Conservation (phyloP, 2,113 vertebrate species). For the Myodes glareolus region DNA sequence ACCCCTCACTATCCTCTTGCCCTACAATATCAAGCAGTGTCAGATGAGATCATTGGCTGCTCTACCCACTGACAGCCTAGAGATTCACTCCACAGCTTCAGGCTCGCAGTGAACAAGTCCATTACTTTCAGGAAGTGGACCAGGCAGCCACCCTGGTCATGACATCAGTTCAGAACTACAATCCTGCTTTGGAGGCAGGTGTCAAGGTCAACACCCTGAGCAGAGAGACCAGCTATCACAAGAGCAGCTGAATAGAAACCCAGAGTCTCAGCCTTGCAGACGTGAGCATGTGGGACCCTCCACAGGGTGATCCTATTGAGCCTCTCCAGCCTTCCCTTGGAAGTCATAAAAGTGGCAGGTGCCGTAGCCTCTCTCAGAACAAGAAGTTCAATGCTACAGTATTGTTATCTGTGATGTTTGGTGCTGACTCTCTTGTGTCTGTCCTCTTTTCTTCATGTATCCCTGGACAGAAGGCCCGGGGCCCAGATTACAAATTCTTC, state of each 20-base stretch:
- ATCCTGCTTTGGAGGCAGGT: neutral
- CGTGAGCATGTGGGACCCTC: neutral
- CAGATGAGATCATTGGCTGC: neutral
- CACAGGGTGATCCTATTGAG: neutral
- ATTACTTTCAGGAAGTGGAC: neutral
- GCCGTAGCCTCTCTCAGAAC: neutral
- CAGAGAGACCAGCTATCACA: neutral
- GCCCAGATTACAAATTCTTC: neutral
- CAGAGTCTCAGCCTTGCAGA: neutral
- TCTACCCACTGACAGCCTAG: neutral
- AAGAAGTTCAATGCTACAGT: neutral
- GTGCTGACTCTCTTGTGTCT: neutral
- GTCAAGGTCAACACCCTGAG: neutral
- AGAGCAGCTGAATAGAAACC: neutral
- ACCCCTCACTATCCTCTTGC: neutral
- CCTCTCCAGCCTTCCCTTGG: neutral
- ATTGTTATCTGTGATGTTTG: neutral
- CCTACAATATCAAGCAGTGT: neutral
- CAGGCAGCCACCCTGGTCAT: neutral
- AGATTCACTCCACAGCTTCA: neutral
- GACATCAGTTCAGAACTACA: neutral
- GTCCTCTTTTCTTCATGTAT: neutral
- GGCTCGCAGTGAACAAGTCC: neutral
- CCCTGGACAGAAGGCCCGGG: neutral
- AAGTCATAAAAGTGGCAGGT: neutral